These are phyloP conservation scores for Drosophila robusta DNA, from an alignment of 2,888 invertebrate genomes.

Conservation along the genomic window DNA sequence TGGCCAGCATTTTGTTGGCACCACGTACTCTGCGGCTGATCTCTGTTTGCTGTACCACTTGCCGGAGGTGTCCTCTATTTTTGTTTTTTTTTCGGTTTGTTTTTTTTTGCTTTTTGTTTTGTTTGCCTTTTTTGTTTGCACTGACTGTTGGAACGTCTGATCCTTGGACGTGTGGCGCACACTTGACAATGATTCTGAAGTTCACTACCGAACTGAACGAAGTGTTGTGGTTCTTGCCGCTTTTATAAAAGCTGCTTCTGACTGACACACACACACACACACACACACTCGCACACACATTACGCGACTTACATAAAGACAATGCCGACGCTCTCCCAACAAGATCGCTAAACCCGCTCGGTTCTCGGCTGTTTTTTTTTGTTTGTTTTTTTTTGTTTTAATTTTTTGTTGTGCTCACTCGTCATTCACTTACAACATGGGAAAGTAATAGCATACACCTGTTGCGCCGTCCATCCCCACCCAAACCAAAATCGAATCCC, in stretches of 20 bases:
- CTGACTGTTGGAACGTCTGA: conserved; percentile 12
- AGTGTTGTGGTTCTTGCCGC: conserved; percentile 67
- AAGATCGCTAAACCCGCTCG: conserved; percentile 43
- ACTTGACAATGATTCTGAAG: conserved; percentile 73
- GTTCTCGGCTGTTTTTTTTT: conserved; percentile 23
- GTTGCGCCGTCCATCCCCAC: conserved; percentile 15
- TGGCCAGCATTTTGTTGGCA: conserved; percentile 81
- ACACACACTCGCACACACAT: not conserved
- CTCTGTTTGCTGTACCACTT: not conserved
- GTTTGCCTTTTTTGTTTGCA: too few species aligned
- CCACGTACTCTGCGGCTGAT: conserved; percentile 19
- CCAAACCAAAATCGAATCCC: not conserved
- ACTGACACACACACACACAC: conserved; percentile 24
- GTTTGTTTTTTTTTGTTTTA: not conserved
- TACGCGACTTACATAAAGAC: conserved; percentile 49
- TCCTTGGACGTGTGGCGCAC: conserved; percentile 39
- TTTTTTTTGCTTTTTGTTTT: not conserved
- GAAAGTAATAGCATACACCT: conserved; percentile 52
- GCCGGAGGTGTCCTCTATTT: conserved; percentile 2
- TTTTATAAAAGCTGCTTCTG: conserved; percentile 77
- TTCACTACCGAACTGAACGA: conserved; percentile 73
- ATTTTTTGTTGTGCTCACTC: conserved; percentile 1
- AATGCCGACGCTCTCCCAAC: conserved; percentile 43
- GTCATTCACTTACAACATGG: conserved; percentile 8
- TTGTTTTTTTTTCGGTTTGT: conserved; percentile 9